Conservation (phyloP, 2,113 vertebrate species). For the Apeltes quadracus region DNA sequence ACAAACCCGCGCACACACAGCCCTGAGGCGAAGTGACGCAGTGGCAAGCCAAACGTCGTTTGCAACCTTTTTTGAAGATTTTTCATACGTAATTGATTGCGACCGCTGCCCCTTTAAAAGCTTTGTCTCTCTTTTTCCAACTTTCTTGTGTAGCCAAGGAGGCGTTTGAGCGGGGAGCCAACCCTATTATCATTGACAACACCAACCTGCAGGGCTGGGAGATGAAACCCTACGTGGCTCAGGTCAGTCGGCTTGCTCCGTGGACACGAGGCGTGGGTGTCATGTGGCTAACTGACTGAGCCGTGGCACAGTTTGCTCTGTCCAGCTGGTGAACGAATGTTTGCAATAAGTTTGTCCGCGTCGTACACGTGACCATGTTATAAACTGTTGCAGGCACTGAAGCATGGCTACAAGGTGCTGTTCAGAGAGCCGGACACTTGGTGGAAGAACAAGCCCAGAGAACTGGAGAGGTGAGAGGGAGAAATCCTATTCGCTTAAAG, state of each 20-base stretch:
- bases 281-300: neutral
- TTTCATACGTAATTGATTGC: conserved; percentile 7
- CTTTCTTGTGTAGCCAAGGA: conserved; percentile 83
- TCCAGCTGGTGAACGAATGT: neutral
- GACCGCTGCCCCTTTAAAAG: neutral
- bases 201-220: conserved; percentile 97
- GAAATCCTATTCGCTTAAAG: neutral
- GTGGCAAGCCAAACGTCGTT: neutral
- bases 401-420: conserved; percentile 89
- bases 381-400: conserved; percentile 83
- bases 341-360: neutral
- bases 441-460: conserved; percentile 96
- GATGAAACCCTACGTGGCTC: conserved; percentile 94
- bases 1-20: neutral
- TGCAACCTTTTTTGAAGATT: neutral
- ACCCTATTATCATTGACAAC: conserved; percentile 97
- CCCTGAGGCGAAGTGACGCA: neutral
- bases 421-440: conserved; percentile 96
- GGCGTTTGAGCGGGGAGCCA: conserved; percentile 87
- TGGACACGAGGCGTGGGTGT: neutral
- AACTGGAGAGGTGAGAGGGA: conserved; percentile 90
- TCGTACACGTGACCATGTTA: neutral
- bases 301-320: neutral
- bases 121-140: conserved; percentile 22
- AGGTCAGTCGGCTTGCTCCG: conserved; percentile 84